Base-by-base conservation (phyloP, 2,113 vertebrate genomes). In the Columbina picui region DNA sequence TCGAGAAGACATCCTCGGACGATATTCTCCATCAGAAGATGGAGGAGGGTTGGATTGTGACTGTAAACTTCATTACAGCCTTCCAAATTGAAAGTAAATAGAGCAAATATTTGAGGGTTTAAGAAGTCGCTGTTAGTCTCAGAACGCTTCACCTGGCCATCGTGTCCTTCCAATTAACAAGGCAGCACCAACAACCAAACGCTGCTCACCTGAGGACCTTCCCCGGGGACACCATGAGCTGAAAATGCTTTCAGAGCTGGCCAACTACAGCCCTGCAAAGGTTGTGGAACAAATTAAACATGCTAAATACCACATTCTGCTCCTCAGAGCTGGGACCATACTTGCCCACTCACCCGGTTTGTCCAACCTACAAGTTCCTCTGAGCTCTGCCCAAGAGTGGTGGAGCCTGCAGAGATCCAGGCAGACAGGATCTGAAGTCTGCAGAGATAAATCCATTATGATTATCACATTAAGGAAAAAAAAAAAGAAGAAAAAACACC, bases 361-460 rank as follows among this genome's bases (percentile, higher is more conserved):
- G 23, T n/a, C 47, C 4, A 47, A 61, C 59, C 38, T 47, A 14
- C 14, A 27, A 29, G 78, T 18, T 64, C 12, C 52, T 63, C 56
- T 38, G 30, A 86, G 92, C 82, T 67, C 29, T 61, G 38, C 50
- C 38, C 53, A 18, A 36, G 43, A 64, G 32, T 0, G 1, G 39
- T 11, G 30, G 18, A 78, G 59, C 53, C 57, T 90, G 84, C 3
- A 30, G 88, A 83, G 41, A 81, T 32, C 8, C 25, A 49, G 1
- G 0, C 1, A 80, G 93, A 85, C n/a, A 57, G 90, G 50, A 71
- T 55, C 82, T 27, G 83, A 91, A 79, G 53, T 65, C 84, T 74
- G 36, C 23, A 71, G 87, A 87, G 74, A 94, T 68, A 91, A 95
- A 83, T 78, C 92, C 74, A 52, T 86, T 93, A 85, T 3, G 5